These are phyloP conservation scores for Rhineura floridana DNA, from an alignment of 2,113 vertebrate genomes.

Conservation along the genomic window DNA sequence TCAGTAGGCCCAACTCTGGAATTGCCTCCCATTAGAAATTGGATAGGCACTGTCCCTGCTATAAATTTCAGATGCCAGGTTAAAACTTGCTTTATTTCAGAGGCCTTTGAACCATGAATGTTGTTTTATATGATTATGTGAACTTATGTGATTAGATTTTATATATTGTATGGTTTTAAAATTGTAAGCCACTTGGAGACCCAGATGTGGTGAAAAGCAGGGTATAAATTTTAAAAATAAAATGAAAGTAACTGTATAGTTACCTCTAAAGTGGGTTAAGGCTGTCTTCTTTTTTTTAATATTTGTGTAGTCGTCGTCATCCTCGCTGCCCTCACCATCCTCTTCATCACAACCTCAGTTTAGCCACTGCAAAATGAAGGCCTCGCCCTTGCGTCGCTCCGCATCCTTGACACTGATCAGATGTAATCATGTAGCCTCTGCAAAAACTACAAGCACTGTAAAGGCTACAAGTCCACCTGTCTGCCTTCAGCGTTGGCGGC, in stretches of 20 bases:
- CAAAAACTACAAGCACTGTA: constrained; percentile 75
- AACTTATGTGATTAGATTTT: too few relatives aligned
- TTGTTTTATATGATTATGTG: too few relatives aligned
- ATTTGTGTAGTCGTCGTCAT: constrained; percentile 80
- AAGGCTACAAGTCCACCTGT: constrained; percentile 80
- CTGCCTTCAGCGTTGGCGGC: constrained; percentile 82
- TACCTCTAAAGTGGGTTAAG: constrained; percentile 75
- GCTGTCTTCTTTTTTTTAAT: constrained; percentile 79
- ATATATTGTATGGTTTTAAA: too few relatives aligned
- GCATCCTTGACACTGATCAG: constrained; percentile 82
- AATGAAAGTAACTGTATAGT: constrained; percentile 54
- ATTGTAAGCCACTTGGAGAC: too few relatives aligned
- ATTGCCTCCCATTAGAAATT: too few relatives aligned
- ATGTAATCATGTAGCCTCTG: constrained; percentile 82
- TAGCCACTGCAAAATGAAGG: constrained; percentile 84
- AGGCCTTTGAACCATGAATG: too few relatives aligned
- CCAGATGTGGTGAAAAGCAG: too few relatives aligned
- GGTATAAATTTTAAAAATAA: not conserved
- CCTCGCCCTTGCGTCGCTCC: constrained; percentile 81
- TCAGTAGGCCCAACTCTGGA: too few relatives aligned
- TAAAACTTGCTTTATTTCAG: too few relatives aligned
- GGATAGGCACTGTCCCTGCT: too few relatives aligned
- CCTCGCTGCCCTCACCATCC: constrained; percentile 77
- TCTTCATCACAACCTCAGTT: constrained; percentile 82
- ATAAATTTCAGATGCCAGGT: too few relatives aligned